Evolutionary conservation across 1,140 invertebrate genomes (phyloP).

Genomic region (Drosophila melanogaster): DNA sequence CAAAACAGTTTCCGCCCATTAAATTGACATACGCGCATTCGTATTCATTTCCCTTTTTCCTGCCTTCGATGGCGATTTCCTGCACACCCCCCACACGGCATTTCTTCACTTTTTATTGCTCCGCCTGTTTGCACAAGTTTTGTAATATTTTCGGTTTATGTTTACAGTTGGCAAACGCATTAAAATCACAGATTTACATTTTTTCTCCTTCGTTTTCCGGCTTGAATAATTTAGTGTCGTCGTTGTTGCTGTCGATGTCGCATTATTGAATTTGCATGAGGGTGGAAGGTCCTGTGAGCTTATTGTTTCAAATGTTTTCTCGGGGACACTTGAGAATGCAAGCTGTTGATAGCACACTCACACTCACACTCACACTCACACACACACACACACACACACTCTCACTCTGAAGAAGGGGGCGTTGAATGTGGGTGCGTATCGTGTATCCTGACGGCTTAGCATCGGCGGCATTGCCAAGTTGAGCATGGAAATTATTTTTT

Average conservation of each 20-base stretch:
- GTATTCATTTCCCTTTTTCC: conserved; percentile 6
- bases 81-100: not conserved
- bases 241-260: conserved; percentile 52
- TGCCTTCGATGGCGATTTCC: not conserved
- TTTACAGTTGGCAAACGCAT: conserved; percentile 82
- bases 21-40: conserved; percentile 81
- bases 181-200: conserved; percentile 84
- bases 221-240: conserved; percentile 81
- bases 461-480: conserved; percentile 53
- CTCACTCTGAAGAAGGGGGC: not conserved
- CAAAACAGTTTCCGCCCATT: conserved; percentile 77
- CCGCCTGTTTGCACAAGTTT: conserved; percentile 76
- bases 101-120: conserved; percentile 64
- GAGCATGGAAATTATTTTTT: conserved; percentile 83
- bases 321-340: conserved; percentile 52
- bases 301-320: conserved; percentile 78
- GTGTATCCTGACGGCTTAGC: conserved; percentile 37
- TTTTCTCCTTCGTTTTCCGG: conserved; percentile 45
- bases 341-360: conserved; percentile 45
- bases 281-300: conserved; percentile 48
- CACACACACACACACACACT: conserved; percentile 1
- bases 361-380: not conserved
- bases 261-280: conserved; percentile 76
- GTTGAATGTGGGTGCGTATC: conserved; percentile 8
- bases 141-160: conserved; percentile 83